These are phyloP conservation scores for Agriopis leucophaearia DNA, from an alignment of 2,888 invertebrate species.

Conservation along the genomic window DNA sequence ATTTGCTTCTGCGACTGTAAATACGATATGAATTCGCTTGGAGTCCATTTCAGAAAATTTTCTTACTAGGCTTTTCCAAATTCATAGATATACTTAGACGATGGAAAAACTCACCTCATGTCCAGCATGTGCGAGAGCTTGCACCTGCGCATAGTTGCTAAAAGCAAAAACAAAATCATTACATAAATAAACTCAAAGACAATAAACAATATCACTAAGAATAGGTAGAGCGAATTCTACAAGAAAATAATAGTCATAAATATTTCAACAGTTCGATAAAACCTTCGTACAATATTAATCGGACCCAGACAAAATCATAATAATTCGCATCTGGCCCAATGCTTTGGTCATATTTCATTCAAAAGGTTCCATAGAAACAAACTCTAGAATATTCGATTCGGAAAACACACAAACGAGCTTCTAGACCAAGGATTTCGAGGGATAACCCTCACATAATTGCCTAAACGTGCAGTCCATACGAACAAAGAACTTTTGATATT, in stretches of 20 bases:
- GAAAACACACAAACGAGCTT: conserved; percentile 39
- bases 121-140: conserved; percentile 94
- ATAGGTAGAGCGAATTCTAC: conserved; percentile 28
- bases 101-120: conserved; percentile 90
- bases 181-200: conserved; percentile 18
- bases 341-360: conserved; percentile 46
- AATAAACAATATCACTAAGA: conserved; percentile 23
- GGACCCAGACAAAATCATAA: conserved; percentile 37
- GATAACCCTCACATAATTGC: conserved; percentile 49
- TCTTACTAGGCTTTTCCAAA: too few relatives aligned
- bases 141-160: conserved; percentile 97
- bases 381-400: conserved; percentile 44
- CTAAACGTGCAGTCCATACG: conserved; percentile 44
- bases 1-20: neutral
- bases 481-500: conserved; percentile 48
- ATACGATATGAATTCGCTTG: too few relatives aligned
- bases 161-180: conserved; percentile 62
- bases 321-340: conserved; percentile 46
- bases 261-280: conserved; percentile 36
- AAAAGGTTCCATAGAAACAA: conserved; percentile 41
- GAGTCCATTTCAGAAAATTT: too few relatives aligned
- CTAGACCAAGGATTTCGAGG: conserved; percentile 44
- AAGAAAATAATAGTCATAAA: conserved; percentile 36
- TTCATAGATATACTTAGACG: too few relatives aligned
- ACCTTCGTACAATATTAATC: conserved; percentile 42